Conservation (phyloP, 2,113 vertebrate genomes). For the Vimba vimba region DNA sequence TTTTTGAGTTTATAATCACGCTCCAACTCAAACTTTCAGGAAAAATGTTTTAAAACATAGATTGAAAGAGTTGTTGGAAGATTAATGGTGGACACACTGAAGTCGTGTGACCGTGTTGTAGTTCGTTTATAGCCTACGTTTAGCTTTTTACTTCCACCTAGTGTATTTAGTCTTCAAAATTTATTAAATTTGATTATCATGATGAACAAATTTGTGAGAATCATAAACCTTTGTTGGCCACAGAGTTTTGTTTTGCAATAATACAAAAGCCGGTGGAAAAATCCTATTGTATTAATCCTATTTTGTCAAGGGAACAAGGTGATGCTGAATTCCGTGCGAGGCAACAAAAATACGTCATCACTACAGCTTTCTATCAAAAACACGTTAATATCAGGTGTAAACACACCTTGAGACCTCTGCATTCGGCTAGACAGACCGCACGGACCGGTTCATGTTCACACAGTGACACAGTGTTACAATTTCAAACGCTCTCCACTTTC, state of each 20-base stretch:
- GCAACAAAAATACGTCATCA: background rate
- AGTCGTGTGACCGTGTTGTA: too few relatives aligned
- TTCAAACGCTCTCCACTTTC: constrained; percentile 22
- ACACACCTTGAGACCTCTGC: background rate
- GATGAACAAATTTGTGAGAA: background rate
- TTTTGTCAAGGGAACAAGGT: background rate
- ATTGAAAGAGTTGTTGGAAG: background rate
- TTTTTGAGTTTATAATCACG: background rate
- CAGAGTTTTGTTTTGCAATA: background rate
- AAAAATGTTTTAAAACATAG: background rate
- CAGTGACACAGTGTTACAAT: constrained; percentile 50
- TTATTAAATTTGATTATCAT: background rate
- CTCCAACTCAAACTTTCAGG: background rate
- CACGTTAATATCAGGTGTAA: background rate
- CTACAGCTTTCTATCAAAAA: background rate
- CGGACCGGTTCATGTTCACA: background rate
- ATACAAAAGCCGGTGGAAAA: background rate
- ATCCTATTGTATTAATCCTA: background rate
- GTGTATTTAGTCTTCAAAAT: background rate
- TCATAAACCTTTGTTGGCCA: background rate
- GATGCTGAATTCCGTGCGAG: background rate
- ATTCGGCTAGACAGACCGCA: background rate
- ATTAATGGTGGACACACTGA: background rate
- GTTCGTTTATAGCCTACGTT: background rate
- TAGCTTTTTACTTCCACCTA: background rate